Percentiles rank a stretch among this genome's conserved stretches.
Conservation (phyloP, 2,888 invertebrate species). For the Orthosia incerta region DNA sequence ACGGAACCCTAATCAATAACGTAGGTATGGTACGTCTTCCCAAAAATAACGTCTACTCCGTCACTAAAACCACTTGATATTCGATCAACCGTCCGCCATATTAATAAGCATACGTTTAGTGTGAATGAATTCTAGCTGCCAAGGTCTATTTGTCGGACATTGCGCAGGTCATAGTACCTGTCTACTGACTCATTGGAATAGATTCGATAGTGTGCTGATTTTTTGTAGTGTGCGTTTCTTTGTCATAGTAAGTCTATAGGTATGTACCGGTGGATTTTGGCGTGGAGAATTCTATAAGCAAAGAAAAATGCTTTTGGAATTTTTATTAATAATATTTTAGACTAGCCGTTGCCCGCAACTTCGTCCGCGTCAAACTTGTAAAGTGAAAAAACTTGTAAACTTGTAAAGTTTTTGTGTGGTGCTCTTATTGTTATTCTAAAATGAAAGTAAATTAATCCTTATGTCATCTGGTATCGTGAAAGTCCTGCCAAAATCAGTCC, state of each 20-base stretch:
- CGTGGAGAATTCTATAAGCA: not conserved
- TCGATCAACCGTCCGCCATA: conserved; percentile 14
- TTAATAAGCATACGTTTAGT: conserved; percentile 29
- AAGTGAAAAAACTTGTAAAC: too few species aligned
- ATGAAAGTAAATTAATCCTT: too few species aligned
- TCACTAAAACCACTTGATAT: conserved; percentile 5
- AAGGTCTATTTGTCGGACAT: conserved; percentile 56
- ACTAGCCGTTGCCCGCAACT: too few species aligned
- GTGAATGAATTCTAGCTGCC: conserved; percentile 59
- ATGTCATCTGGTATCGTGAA: too few species aligned
- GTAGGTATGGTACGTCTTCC: too few species aligned
- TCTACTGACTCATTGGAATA: conserved; percentile 52
- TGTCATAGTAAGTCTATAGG: conserved; percentile 1
- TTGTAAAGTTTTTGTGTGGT: too few species aligned
- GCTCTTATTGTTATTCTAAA: too few species aligned
- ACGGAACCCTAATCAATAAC: too few species aligned
- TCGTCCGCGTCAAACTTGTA: too few species aligned
- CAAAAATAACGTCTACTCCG: not conserved
- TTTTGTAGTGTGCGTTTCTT: conserved; percentile 7
- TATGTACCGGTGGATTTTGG: not conserved
- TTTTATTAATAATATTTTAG: too few species aligned
- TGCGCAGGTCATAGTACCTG: conserved; percentile 58
- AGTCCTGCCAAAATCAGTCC: too few species aligned
- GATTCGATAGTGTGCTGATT: conserved; percentile 14
- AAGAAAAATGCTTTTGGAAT: not conserved